Evolutionary conservation across 2,888 invertebrate species (phyloP).

Genomic region (Esperia sulphurella): DNA sequence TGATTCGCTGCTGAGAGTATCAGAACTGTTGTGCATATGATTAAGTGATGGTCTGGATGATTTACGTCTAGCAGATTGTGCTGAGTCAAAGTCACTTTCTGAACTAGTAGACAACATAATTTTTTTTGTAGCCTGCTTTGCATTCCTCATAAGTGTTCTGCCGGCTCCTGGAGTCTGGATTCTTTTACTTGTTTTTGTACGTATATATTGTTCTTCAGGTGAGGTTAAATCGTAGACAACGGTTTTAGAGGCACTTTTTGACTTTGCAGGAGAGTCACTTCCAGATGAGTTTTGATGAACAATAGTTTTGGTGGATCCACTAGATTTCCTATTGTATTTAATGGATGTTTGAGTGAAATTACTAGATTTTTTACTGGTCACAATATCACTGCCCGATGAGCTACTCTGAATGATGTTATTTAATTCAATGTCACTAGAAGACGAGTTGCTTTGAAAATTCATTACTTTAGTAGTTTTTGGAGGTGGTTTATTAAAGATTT

Average conservation of each 20-base stretch:
- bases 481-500: conserved; percentile 13
- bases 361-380: neutral
- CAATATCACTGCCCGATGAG: conserved; percentile 6
- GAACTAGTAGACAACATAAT: neutral
- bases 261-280: too few relatives aligned
- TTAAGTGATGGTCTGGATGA: too few relatives aligned
- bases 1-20: neutral
- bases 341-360: too few relatives aligned
- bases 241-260: too few relatives aligned
- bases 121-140: neutral
- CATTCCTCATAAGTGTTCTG: neutral
- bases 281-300: neutral
- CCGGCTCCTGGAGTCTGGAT: neutral
- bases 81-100: neutral
- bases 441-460: neutral
- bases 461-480: neutral
- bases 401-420: too few relatives aligned
- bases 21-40: too few relatives aligned
- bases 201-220: neutral
- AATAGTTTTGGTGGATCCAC: neutral
- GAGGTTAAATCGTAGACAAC: too few relatives aligned
- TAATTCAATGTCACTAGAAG: neutral
- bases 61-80: neutral
- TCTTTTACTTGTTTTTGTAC: neutral
- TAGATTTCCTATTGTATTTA: neutral